phyloP scores from a whole-genome alignment of 2,888 invertebrate species.

The Itoplectis maculator region DNA sequence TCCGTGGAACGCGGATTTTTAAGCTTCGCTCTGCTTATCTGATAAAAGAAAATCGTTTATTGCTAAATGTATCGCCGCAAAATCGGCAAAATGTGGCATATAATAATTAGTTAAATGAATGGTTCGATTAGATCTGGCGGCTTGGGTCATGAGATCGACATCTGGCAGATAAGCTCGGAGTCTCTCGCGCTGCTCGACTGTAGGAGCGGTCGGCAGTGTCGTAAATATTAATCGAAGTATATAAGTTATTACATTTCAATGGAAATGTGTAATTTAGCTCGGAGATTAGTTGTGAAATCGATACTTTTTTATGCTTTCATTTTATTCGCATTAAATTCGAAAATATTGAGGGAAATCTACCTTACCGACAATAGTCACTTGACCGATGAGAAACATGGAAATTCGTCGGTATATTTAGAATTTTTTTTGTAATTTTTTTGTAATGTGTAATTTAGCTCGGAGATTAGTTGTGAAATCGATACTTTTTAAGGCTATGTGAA shows the following conservation, averaged over 20 bases:
- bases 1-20: constrained; percentile 39
- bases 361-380: not conserved
- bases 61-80: not conserved
- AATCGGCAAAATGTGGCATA: not conserved
- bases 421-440: no score
- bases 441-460: not conserved
- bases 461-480: not conserved
- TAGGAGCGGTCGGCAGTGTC: not conserved
- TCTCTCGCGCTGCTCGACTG: not conserved
- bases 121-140: not conserved
- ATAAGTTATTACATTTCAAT: not conserved
- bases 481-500: not conserved
- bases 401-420: not conserved
- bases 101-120: not conserved
- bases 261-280: not conserved
- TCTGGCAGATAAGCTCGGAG: constrained; percentile 4
- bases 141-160: not conserved
- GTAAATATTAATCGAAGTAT: not conserved
- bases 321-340: not conserved
- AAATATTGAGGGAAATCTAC: not conserved
- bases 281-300: not conserved
- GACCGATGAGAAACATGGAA: not conserved
- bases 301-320: not conserved
- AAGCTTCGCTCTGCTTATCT: constrained; percentile 16
- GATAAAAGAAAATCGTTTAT: constrained; percentile 1